These are phyloP conservation scores for Heterodera carotae DNA, from an alignment of 1,140 invertebrate genomes.

Conservation along the genomic window DNA sequence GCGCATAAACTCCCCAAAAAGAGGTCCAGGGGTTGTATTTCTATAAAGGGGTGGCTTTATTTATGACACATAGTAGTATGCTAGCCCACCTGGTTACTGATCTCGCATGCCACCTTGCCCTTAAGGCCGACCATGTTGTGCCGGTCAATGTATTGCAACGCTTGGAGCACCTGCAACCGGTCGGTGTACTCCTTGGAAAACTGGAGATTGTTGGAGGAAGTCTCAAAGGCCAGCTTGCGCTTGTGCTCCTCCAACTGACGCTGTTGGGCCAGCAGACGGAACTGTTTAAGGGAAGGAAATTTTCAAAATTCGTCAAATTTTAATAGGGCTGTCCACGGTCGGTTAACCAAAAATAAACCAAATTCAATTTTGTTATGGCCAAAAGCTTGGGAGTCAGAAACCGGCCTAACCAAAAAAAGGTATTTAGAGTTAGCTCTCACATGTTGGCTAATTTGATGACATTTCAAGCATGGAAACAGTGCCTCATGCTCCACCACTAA, in stretches of 20 bases:
- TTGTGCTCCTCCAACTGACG: conserved; percentile 25
- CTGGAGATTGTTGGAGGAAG: conserved; percentile 79
- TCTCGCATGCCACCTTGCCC: conserved; percentile 90
- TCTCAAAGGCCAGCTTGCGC: conserved; percentile 45
- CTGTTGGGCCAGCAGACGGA: conserved; percentile 1
- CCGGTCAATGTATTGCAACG: conserved; percentile 74
- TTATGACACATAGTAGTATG: too few relatives aligned
- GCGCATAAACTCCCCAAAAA: not conserved
- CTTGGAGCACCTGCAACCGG: conserved; percentile 79
- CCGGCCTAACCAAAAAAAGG: too few relatives aligned
- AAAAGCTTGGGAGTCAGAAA: too few relatives aligned
- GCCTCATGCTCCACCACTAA: conserved; percentile 68
- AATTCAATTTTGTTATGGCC: too few relatives aligned
- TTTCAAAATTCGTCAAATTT: conserved; percentile 22
- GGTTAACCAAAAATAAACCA: too few relatives aligned
- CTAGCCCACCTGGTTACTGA: conserved; percentile 76
- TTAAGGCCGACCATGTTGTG: conserved; percentile 77
- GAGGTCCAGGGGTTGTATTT: too few relatives aligned
- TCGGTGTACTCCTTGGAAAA: conserved; percentile 86
- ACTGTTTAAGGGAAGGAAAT: not conserved
- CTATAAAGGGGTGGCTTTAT: too few relatives aligned
- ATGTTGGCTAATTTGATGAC: conserved; percentile 46
- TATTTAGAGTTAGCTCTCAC: conserved; percentile 44
- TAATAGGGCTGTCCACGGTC: too few relatives aligned
- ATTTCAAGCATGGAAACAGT: conserved; percentile 38